Evolutionary conservation across 2,113 vertebrate species (phyloP).

Genomic region (Callithrix jacchus): DNA sequence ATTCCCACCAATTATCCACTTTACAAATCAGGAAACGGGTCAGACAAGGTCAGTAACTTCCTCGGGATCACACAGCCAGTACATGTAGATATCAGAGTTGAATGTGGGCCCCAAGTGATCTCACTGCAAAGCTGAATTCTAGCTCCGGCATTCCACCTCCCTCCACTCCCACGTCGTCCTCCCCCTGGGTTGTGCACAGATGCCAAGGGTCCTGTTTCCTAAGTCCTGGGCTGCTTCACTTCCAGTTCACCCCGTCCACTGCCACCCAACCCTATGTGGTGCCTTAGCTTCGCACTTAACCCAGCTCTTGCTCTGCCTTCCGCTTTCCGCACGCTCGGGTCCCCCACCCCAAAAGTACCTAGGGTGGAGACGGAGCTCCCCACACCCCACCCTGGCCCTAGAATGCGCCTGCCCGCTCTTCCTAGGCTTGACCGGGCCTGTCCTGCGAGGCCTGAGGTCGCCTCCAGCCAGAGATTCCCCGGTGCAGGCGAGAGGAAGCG

Average conservation of each 20-base stretch:
- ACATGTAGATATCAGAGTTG: not conserved
- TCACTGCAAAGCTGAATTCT: not conserved
- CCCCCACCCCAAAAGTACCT: rapidly evolving
- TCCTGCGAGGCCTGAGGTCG: rapidly evolving
- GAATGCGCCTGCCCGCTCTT: not conserved
- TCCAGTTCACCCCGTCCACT: not conserved
- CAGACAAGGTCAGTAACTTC: not conserved
- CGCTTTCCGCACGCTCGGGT: not conserved
- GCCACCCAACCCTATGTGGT: not conserved
- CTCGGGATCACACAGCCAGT: not conserved
- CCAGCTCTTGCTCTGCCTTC: not conserved
- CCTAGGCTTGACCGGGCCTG: not conserved
- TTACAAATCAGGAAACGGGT: not conserved
- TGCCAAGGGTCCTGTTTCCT: too few species aligned
- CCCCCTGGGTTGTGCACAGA: not conserved
- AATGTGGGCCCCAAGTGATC: not conserved
- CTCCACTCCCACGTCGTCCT: not conserved
- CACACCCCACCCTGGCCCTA: not conserved
- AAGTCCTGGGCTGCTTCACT: too few species aligned
- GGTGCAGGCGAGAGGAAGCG: rapidly evolving
- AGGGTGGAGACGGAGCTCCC: not conserved
- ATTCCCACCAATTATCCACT: not conserved
- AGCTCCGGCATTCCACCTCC: not conserved
- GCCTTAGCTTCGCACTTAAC: not conserved
- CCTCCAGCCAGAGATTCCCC: not conserved